These are phyloP conservation scores for Gymnothorax javanicus DNA, from an alignment of 2,797 vertebrate genomes.

Conservation along the genomic window DNA sequence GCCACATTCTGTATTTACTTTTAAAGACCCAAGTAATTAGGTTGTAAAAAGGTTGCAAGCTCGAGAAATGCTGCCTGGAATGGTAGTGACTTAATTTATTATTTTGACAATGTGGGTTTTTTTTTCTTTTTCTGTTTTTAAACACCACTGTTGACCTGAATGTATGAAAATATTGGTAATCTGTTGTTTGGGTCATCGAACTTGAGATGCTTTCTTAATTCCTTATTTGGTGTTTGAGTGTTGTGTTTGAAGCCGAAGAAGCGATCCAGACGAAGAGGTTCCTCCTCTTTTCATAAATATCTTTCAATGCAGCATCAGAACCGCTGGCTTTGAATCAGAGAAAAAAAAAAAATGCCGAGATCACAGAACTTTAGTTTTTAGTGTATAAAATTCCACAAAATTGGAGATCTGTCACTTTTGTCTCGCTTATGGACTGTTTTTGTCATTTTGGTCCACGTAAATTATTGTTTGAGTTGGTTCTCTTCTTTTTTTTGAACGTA, in stretches of 20 bases:
- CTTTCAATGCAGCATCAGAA: background rate
- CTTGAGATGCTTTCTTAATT: slow-evolving; percentile 31
- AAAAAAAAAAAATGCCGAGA: slow-evolving; percentile 4
- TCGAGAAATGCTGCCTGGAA: slow-evolving; percentile 35
- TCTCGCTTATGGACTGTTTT: background rate
- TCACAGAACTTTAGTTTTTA: background rate
- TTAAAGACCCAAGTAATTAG: slow-evolving; percentile 40
- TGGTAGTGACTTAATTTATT: slow-evolving; percentile 59
- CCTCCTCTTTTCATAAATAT: background rate
- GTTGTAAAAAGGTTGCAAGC: slow-evolving; percentile 5
- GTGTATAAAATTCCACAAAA: background rate
- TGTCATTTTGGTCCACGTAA: background rate
- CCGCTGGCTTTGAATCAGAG: slow-evolving; percentile 10
- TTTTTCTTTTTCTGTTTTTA: slow-evolving; percentile 53
- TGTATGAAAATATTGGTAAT: slow-evolving; percentile 39
- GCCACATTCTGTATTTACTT: slow-evolving; percentile 30
- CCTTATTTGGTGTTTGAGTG: slow-evolving; percentile 3
- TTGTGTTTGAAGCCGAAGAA: slow-evolving; percentile 1
- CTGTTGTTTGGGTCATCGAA: slow-evolving; percentile 43
- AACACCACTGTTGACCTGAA: slow-evolving; percentile 53
- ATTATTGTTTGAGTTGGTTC: background rate
- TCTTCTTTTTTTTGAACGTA: background rate
- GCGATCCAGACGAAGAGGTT: background rate
- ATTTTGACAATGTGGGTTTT: slow-evolving; percentile 40
- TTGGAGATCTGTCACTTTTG: background rate